These are phyloP conservation scores for Nysson spinosus DNA, from an alignment of 2,888 invertebrate species.

Conservation along the genomic window DNA sequence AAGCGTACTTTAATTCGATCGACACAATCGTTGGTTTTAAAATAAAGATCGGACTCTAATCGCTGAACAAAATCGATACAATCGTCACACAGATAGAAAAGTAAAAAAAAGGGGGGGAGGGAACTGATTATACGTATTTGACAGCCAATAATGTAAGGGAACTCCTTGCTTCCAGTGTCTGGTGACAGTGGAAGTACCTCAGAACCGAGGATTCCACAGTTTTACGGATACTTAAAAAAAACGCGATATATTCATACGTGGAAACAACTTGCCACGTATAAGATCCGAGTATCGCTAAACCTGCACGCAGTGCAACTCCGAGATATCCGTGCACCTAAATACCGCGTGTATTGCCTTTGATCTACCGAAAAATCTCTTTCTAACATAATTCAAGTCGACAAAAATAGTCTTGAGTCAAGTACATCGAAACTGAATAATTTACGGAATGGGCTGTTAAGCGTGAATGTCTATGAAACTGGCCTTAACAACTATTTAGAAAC, in stretches of 20 bases:
- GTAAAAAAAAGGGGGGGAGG: constrained; percentile 6
- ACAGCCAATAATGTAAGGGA: constrained; percentile 5
- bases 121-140: constrained; percentile 7
- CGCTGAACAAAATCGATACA: constrained; percentile 1
- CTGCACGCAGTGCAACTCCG: constrained; percentile 4
- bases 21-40: constrained; percentile 7
- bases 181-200: constrained; percentile 3
- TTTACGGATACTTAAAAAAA: constrained; percentile 6
- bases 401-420: constrained; percentile 2
- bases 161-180: background rate
- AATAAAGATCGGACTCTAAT: background rate
- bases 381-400: constrained; percentile 5
- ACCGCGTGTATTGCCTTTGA: background rate
- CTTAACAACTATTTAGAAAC: constrained; percentile 49
- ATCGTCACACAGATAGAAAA: constrained; percentile 5
- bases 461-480: constrained; percentile 43
- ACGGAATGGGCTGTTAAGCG: constrained; percentile 12
- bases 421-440: constrained; percentile 20
- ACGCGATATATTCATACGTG: background rate
- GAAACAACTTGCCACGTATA: background rate
- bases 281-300: constrained; percentile 3
- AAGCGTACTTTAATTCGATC: constrained; percentile 17
- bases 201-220: constrained; percentile 6
- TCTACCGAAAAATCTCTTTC: background rate
- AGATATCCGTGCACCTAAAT: constrained; percentile 9